Percentiles rank a stretch among this genome's conserved stretches.
Evolutionary conservation across 2,888 invertebrate genomes (phyloP).

Genomic region (Chrysolina haemoptera): DNA sequence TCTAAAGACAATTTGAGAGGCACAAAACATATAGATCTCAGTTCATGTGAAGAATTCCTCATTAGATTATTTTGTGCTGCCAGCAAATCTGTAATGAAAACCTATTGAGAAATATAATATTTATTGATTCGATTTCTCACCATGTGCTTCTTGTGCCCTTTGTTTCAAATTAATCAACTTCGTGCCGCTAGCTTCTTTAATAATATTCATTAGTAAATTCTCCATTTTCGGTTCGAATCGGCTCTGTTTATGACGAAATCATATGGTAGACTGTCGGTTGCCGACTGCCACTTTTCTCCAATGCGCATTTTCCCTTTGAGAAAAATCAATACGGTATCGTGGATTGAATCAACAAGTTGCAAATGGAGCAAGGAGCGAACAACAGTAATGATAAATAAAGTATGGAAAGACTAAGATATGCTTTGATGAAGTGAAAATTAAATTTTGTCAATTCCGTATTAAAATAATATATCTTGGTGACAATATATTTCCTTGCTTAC

Average conservation of each 20-base stretch:
- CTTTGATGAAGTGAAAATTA: not conserved
- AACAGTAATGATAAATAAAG: not conserved
- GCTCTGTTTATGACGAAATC: constrained; percentile 36
- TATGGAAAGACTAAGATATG: not conserved
- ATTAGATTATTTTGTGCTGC: constrained; percentile 83
- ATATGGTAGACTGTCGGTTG: constrained; percentile 38
- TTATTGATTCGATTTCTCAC: constrained; percentile 70
- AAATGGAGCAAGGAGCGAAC: not conserved
- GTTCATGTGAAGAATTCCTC: constrained; percentile 86
- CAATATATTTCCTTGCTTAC: no score
- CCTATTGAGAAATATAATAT: not conserved
- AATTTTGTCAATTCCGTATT: not conserved
- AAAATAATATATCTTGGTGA: not conserved
- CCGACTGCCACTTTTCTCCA: not conserved
- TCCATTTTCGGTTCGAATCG: constrained; percentile 77
- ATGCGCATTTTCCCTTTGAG: constrained; percentile 48
- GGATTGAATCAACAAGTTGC: constrained; percentile 44
- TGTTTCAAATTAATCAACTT: constrained; percentile 84
- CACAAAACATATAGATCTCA: constrained; percentile 87
- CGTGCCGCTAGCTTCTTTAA: constrained; percentile 86
- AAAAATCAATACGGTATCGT: constrained; percentile 47
- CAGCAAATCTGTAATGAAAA: constrained; percentile 78
- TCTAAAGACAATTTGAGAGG: constrained; percentile 91
- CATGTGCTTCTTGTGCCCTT: constrained; percentile 89
- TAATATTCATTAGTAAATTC: constrained; percentile 87